These are phyloP conservation scores for Montipora capricornis DNA, from an alignment of 64 coral and sea anemone genomes.

Conservation along the genomic window DNA sequence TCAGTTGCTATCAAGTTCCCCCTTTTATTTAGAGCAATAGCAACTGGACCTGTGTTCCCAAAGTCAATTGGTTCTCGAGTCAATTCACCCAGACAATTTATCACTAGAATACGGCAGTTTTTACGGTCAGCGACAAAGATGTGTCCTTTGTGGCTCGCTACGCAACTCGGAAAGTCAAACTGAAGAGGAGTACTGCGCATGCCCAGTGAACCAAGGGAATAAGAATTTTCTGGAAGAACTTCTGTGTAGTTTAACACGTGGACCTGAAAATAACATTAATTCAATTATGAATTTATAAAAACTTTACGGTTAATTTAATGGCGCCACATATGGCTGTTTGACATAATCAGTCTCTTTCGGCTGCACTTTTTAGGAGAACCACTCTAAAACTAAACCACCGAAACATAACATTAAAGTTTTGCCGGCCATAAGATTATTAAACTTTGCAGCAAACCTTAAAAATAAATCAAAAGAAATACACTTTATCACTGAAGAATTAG, in stretches of 20 bases:
- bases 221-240: conserved; percentile 67
- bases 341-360: no score
- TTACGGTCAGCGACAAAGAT: conserved; percentile 71
- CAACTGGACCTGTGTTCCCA: conserved; percentile 62
- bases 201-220: conserved; percentile 76
- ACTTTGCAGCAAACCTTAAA: no score
- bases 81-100: conserved; percentile 49
- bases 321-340: no score
- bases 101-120: conserved; percentile 76
- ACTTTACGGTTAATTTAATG: no score
- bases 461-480: no score
- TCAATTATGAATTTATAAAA: no score
- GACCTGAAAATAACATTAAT: conserved; percentile 7
- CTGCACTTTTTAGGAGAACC: no score
- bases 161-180: conserved; percentile 77
- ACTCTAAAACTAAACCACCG: no score
- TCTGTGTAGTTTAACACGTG: conserved; percentile 52
- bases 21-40: conserved; percentile 72
- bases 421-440: no score
- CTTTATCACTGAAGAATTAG: no score
- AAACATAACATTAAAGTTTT: no score
- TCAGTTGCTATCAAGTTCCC: conserved; percentile 83
- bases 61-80: conserved; percentile 67
- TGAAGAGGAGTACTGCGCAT: conserved; percentile 56
- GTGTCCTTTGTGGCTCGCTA: conserved; percentile 51